Base-by-base conservation (phyloP, 2,113 vertebrate genomes). In the Takifugu flavidus region DNA sequence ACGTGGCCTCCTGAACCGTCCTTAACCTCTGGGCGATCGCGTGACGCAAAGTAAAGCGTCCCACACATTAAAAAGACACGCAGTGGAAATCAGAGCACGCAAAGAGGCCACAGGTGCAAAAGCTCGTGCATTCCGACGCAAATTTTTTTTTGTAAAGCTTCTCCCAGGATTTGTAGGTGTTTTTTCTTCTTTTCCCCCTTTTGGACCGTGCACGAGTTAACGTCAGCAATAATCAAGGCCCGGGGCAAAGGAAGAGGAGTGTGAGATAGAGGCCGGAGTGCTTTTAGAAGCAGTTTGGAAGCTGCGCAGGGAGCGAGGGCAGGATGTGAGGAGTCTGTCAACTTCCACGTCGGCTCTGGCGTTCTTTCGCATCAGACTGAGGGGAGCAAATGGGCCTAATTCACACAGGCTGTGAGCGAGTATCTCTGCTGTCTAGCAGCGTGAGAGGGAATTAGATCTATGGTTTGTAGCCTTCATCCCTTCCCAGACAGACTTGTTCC, bases 401-500 rank as follows among this genome's bases (percentile, higher is more conserved):
- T 89, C 88, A 82, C 76, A 82, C 75, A 64, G 82, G 80, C 82
- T 83, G 78, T 67, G 86, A 82, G 85, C 54, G 69, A 78, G 79
- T 72, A 75, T 86, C 80, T 87, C 73, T 69, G 82, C 87, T 90
- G 89, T 90, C 86, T 61, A 78, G 84, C 82, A 79, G 81, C 75
- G 72, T 84, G 85, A 87, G 84, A 71, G 85, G 83, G 89, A 90
- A 90, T 89, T 88, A 89, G 87, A 89, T 87, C 80, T 78, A 80
- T 75, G 84, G 83, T 89, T 89, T 90, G 85, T 84, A 88, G 86
- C 85, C 84, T 89, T 90, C 82, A 85, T 88, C 87, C 87, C 82
- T 81, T 90, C 86, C 85, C 85, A 89, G 90, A 89, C 89, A 91
- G 89, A 84, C 87, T 87, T 90, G 88, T 92, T 92, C 87, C 87